Percentiles rank a stretch among this genome's conserved stretches.
phyloP scores from a whole-genome alignment of 2,888 invertebrate species.

The Platycheirus albimanus region DNA sequence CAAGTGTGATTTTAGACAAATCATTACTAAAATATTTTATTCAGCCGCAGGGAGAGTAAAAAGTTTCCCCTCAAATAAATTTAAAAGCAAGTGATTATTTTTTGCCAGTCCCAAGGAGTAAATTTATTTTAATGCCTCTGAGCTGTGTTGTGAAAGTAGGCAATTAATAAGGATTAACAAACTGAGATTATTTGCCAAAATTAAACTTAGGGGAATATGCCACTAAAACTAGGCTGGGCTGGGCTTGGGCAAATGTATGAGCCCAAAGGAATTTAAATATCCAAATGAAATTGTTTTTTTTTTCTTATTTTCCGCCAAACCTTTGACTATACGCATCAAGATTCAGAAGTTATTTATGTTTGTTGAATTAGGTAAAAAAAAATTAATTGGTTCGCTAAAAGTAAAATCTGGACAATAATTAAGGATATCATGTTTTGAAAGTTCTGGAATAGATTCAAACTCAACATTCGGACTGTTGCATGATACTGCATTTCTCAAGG shows the following conservation, averaged over 20 bases:
- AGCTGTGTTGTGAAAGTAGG: slow-evolving; percentile 24
- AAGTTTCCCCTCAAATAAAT: slow-evolving; percentile 6
- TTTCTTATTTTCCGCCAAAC: not conserved
- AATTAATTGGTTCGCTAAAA: too few relatives aligned
- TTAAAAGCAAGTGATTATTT: not conserved
- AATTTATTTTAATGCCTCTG: slow-evolving; percentile 29
- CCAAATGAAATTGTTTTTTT: not conserved
- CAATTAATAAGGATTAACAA: slow-evolving; percentile 36
- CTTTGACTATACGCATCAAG: not conserved
- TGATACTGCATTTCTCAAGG: too few relatives aligned
- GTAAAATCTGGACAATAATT: too few relatives aligned
- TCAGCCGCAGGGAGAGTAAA: not conserved
- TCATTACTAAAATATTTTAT: not conserved
- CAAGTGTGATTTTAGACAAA: slow-evolving; percentile 19
- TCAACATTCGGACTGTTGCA: too few relatives aligned
- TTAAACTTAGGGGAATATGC: not conserved
- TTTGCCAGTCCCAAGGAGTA: slow-evolving; percentile 14
- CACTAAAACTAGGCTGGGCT: not conserved
- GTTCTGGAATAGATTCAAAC: too few relatives aligned
- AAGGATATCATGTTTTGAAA: too few relatives aligned
- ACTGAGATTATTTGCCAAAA: slow-evolving; percentile 16
- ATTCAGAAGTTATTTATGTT: too few relatives aligned
- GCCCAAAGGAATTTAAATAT: not conserved
- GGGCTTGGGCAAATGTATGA: not conserved
- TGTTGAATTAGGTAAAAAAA: too few relatives aligned